phyloP scores from a whole-genome alignment of 2,888 invertebrate genomes.

The Protophormia terraenovae region DNA sequence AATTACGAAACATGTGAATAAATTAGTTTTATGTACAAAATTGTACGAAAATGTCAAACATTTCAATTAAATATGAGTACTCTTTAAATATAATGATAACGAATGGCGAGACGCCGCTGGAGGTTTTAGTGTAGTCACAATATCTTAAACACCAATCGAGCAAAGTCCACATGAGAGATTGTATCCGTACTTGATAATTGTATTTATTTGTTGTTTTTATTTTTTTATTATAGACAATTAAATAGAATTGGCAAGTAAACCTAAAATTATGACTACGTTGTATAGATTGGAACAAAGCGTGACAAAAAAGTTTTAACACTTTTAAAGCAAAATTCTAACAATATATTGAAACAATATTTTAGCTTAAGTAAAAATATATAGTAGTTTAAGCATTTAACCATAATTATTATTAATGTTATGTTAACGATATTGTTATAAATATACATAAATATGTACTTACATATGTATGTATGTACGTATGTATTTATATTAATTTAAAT shows the following conservation, averaged over 20 bases:
- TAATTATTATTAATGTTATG: no score
- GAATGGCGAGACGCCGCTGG: neutral
- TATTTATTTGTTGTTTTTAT: neutral
- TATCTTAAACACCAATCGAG: neutral
- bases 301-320: no score
- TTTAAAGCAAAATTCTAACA: no score
- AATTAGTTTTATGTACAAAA: neutral
- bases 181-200: neutral
- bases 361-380: no score
- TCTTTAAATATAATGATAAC: neutral
- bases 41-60: neutral
- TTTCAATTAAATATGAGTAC: constrained; percentile 8
- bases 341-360: no score
- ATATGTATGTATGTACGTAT: no score
- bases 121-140: neutral
- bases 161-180: constrained; percentile 30
- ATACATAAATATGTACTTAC: no score
- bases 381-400: no score
- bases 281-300: neutral
- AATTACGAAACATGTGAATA: neutral
- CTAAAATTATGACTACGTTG: neutral
- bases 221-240: neutral
- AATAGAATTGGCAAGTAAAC: constrained; percentile 3
- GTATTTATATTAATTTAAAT: no score
- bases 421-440: no score